Conservation (phyloP, 2,113 vertebrate species). For the Dipodomys stephensi region DNA sequence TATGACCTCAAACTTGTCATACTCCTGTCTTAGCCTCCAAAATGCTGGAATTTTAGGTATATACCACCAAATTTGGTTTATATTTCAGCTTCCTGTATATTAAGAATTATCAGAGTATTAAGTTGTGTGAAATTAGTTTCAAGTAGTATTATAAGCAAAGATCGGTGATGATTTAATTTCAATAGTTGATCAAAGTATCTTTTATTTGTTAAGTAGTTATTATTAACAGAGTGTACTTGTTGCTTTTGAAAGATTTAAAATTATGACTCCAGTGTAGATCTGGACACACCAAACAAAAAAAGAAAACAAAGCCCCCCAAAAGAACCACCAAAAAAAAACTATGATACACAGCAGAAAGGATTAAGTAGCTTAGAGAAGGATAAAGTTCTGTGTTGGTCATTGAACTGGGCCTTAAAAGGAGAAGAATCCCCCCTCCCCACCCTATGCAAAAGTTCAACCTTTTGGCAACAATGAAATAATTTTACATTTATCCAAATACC, state of each 20-base stretch:
- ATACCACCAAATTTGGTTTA: not conserved
- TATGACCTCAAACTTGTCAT: no score
- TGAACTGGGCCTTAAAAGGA: not conserved
- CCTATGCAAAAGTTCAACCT: not conserved
- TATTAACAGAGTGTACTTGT: not conserved
- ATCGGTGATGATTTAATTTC: conserved; percentile 24
- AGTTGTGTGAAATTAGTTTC: conserved; percentile 16
- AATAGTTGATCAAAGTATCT: not conserved
- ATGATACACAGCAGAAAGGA: not conserved
- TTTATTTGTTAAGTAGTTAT: not conserved
- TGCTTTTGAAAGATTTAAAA: not conserved
- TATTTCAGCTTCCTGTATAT: not conserved
- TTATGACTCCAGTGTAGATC: not conserved
- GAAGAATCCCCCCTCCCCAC: not conserved
- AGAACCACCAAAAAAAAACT: no score
- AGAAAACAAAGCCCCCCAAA: no score
- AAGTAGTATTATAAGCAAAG: not conserved
- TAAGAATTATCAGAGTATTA: not conserved
- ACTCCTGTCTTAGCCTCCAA: no score
- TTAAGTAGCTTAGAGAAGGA: not conserved
- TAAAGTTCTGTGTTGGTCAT: not conserved
- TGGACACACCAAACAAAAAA: not conserved
- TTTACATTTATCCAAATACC: not conserved
- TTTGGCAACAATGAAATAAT: not conserved
- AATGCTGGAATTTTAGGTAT: no score